Percentiles rank a stretch among this genome's conserved stretches.
These are phyloP conservation scores for Percina caprodes DNA, from an alignment of 2,113 vertebrate genomes.

Conservation along the genomic window DNA sequence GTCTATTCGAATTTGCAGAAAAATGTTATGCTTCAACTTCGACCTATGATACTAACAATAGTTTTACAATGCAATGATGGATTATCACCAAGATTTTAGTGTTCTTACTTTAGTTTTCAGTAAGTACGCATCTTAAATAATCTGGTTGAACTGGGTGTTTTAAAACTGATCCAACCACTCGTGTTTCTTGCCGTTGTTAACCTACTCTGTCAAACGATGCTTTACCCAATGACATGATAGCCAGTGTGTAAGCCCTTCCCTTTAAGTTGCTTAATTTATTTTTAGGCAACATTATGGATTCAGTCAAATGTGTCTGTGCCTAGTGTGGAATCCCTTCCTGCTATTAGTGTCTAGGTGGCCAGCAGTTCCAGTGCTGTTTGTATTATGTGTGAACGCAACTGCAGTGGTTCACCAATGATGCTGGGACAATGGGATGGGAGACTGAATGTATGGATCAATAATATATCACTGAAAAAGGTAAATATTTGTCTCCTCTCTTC, in stretches of 20 bases:
- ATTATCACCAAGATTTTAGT: background rate
- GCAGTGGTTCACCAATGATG: background rate
- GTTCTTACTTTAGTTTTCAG: background rate
- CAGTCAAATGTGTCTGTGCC: background rate
- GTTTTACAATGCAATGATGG: background rate
- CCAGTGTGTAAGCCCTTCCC: background rate
- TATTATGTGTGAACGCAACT: background rate
- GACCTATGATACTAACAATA: background rate
- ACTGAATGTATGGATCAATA: background rate
- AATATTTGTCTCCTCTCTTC: background rate
- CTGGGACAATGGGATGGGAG: background rate
- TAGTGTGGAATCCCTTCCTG: background rate
- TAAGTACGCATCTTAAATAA: background rate
- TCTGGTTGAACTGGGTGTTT: conserved; percentile 6
- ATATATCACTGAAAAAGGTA: background rate
- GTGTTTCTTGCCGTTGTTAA: background rate
- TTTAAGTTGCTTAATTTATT: background rate
- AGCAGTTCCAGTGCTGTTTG: background rate
- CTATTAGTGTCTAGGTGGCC: background rate
- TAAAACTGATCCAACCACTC: background rate
- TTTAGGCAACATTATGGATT: background rate
- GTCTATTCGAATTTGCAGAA: background rate
- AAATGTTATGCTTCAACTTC: background rate
- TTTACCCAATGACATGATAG: background rate
- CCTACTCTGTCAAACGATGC: background rate